These are phyloP conservation scores for Orycteropus afer DNA, from an alignment of 2,113 vertebrate species.

Conservation along the genomic window DNA sequence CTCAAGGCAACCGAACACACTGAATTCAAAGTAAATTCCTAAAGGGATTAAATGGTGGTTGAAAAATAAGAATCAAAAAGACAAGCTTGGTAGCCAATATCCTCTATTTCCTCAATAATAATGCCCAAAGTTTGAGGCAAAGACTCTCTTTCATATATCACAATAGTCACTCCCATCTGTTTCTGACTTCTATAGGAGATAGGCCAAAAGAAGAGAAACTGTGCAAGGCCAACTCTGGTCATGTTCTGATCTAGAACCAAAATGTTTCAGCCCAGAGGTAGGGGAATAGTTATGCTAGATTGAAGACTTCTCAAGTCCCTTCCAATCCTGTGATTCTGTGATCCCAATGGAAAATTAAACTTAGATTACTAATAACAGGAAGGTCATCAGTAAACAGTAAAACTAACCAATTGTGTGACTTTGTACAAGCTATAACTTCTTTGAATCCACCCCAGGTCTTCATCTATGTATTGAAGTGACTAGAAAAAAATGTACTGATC, in stretches of 20 bases:
- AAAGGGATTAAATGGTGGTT: slow-evolving; percentile 23
- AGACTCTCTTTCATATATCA: not conserved
- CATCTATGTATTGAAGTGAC: not conserved
- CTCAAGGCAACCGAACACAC: slow-evolving; percentile 62
- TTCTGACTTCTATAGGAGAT: not conserved
- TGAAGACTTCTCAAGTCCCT: not conserved
- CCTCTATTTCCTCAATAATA: not conserved
- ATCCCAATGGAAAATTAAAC: not conserved
- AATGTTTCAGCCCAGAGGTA: not conserved
- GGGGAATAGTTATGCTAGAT: not conserved
- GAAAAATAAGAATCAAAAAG: slow-evolving; percentile 24
- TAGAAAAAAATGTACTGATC: not conserved
- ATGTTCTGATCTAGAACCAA: not conserved
- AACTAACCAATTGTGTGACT: not conserved
- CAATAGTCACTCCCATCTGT: not conserved
- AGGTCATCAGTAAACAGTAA: not conserved
- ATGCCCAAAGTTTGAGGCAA: not conserved
- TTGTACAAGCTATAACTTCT: not conserved
- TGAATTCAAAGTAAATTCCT: slow-evolving; percentile 66
- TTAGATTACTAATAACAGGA: not conserved
- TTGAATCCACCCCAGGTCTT: not conserved
- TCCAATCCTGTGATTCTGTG: not conserved
- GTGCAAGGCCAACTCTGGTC: not conserved
- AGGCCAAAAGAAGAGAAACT: not conserved
- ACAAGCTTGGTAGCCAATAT: not conserved